These are phyloP conservation scores for Gallinago stenura DNA, from an alignment of 2,797 vertebrate species.

Conservation along the genomic window DNA sequence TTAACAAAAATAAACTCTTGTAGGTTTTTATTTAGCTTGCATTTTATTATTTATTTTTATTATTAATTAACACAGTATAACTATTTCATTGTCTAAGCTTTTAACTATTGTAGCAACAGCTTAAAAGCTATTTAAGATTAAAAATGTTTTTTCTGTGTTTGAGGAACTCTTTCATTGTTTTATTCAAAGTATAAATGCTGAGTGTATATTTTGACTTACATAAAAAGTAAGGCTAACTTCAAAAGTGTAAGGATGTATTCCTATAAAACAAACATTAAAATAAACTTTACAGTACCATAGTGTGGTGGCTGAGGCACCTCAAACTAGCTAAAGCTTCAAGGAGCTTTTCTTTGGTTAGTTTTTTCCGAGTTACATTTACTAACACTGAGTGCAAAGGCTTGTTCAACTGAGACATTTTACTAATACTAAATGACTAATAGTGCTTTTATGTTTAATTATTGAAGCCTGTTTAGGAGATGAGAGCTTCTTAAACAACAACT, in stretches of 20 bases:
- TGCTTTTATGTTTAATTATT: constrained; percentile 39
- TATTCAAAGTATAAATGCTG: rapidly evolving
- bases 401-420: not conserved
- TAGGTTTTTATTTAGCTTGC: rapidly evolving
- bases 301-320: not conserved
- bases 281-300: rapidly evolving
- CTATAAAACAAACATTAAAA: rapidly evolving
- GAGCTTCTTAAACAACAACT: not conserved
- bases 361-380: not conserved
- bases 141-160: rapidly evolving
- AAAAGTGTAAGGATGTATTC: rapidly evolving
- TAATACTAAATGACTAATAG: not conserved
- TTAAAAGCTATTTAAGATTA: rapidly evolving
- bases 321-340: not conserved
- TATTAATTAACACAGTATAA: rapidly evolving
- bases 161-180: rapidly evolving
- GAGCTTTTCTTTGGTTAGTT: not conserved
- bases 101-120: rapidly evolving
- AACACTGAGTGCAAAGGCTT: not conserved
- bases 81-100: rapidly evolving
- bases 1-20: rapidly evolving
- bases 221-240: rapidly evolving
- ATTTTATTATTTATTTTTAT: rapidly evolving
- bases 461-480: not conserved
- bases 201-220: rapidly evolving